Evolutionary conservation across 2,797 vertebrate species (phyloP), one percentile per base, ranked within the genome.

Genomic region (Alfaro cultratus): DNA sequence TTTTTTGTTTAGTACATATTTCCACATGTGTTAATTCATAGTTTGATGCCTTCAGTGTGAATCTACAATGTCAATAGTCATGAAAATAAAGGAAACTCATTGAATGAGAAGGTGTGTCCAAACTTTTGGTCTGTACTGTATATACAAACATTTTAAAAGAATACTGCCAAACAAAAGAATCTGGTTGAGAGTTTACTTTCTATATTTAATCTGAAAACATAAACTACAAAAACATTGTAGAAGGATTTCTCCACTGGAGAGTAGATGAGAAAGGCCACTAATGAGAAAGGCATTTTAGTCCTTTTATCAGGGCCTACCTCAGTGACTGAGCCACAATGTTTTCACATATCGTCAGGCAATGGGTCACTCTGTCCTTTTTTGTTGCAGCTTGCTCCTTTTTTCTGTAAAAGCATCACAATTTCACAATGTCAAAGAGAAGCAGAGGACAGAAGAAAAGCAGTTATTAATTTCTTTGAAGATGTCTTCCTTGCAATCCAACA

Each of bases 341-440:
- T 93, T 99, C 98, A 90, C 98, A 99, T 96, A 99, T 99, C 1
- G 98, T 99, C 93, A 99, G 94, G 90, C 98, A 99, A 78, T 99
- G 98, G 83, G 96, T 98, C 88, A 99, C 98, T 11, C 98, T 94
- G 89, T 99, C 98, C 86, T 99, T 99, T 95, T 99, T 99, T 87
- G 97, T 98, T 29, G 97, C 96, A 55, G 97, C 96, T 86, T 97
- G 97, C 81, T 99, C 98, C 92, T 99, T 99, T 96, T 99, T 99
- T 96, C 98, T 99, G 88, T 73, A 55, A 1, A 21, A 55, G 79
- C 53, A 73, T 51, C 13, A 64, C 72, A 68, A 77, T n/a, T 75
- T 31, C 36, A 34, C 9, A 13, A 60, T 55, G 16, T 74, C 0
- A 68, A 16, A 36, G 5, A 6, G 1, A 31, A 49, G 51, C 13